These are phyloP conservation scores for Caenorhabditis sp. DNA, from an alignment of 2,888 invertebrate species.

Conservation along the genomic window DNA sequence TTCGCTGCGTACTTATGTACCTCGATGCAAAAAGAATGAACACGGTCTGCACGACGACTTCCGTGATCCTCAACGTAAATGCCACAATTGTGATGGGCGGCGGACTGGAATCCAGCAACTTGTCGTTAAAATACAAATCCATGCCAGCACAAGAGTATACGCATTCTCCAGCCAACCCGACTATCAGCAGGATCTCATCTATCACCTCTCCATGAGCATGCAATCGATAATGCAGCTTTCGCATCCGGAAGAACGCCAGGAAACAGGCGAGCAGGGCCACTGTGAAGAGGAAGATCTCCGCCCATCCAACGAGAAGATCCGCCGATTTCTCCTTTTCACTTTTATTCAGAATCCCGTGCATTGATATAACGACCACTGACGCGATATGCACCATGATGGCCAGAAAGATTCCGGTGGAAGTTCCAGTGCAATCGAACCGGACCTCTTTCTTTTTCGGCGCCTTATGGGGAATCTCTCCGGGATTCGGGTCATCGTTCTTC, in stretches of 20 bases:
- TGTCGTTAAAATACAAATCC: conserved; percentile 51
- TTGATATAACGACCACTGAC: conserved; percentile 78
- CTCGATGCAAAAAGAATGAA: conserved; percentile 57
- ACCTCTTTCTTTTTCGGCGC: conserved; percentile 69
- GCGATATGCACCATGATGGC: conserved; percentile 78
- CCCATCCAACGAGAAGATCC: conserved; percentile 73
- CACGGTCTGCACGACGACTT: conserved; percentile 29
- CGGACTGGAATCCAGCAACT: conserved; percentile 5
- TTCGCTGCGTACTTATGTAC: too few species aligned
- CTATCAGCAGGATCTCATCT: conserved; percentile 52
- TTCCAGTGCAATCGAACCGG: conserved; percentile 73
- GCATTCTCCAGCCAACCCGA: conserved; percentile 48
- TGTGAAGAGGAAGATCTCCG: conserved; percentile 75
- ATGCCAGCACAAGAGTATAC: conserved; percentile 53
- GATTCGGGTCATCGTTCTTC: conserved; percentile 68
- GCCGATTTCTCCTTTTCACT: conserved; percentile 65
- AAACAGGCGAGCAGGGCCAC: conserved; percentile 72
- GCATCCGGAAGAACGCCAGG: conserved; percentile 72
- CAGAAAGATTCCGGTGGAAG: conserved; percentile 78
- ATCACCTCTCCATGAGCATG: conserved; percentile 61
- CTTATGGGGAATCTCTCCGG: conserved; percentile 65
- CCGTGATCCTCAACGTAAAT: conserved; percentile 24
- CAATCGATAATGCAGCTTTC: conserved; percentile 44
- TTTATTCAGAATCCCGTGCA: conserved; percentile 75
- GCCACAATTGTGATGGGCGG: conserved; percentile 22